Conservation (phyloP, 2,797 vertebrate species). For the Gila robusta region DNA sequence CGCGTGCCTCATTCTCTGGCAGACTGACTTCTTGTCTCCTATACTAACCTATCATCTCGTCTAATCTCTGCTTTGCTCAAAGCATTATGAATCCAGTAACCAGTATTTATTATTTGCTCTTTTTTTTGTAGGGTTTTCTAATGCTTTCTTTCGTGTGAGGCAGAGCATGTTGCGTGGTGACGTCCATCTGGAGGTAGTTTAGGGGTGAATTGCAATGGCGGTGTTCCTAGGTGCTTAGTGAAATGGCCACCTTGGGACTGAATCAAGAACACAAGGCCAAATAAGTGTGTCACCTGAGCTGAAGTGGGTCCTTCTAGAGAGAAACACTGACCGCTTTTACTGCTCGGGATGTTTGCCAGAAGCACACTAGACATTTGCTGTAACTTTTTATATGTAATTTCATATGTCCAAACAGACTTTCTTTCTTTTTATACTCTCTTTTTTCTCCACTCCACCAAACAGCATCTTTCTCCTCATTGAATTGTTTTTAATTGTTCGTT, state of each 20-base stretch:
- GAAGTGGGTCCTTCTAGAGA: constrained; percentile 28
- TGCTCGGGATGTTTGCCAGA: constrained; percentile 26
- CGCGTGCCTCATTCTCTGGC: not conserved
- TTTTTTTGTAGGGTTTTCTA: too few relatives aligned
- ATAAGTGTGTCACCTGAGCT: constrained; percentile 35
- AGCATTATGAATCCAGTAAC: not conserved
- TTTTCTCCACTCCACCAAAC: not conserved
- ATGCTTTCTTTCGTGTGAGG: not conserved
- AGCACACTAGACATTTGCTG: constrained; percentile 46
- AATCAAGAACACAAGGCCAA: constrained; percentile 2
- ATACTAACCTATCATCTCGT: not conserved
- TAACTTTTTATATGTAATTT: constrained; percentile 40
- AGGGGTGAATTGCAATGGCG: constrained; percentile 12
- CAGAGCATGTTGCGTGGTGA: not conserved
- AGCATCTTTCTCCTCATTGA: constrained; percentile 17
- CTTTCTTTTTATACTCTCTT: not conserved
- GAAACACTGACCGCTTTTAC: constrained; percentile 6
- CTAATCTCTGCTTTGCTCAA: not conserved
- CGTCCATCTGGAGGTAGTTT: constrained; percentile 40
- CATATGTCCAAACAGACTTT: constrained; percentile 12
- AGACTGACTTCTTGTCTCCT: not conserved
- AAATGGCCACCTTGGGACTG: constrained; percentile 28
- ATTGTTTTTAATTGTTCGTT: constrained; percentile 29
- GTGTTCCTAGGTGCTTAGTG: constrained; percentile 34
- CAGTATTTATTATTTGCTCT: not conserved